These are phyloP conservation scores for Chouioia cunea DNA, from an alignment of 2,888 invertebrate genomes.

Conservation along the genomic window DNA sequence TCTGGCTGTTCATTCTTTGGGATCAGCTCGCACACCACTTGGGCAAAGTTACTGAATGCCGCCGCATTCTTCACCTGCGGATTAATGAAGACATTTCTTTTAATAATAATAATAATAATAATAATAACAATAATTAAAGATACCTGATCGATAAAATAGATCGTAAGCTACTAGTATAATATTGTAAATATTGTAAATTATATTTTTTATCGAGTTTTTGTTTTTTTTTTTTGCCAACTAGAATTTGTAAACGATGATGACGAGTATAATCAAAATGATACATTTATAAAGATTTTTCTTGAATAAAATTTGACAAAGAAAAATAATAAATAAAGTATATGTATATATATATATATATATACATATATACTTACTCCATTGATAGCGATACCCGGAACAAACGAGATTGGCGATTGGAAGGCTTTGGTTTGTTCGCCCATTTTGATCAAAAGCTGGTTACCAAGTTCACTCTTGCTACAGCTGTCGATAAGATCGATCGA, in stretches of 20 bases:
- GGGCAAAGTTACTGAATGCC: constrained; percentile 28
- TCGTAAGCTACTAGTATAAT: constrained; percentile 14
- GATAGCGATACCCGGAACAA: constrained; percentile 68
- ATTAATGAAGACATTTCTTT: not conserved
- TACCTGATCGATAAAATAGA: not conserved
- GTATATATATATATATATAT: constrained; percentile 2
- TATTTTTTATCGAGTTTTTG: constrained; percentile 26
- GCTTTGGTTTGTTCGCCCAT: constrained; percentile 65
- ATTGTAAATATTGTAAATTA: constrained; percentile 46
- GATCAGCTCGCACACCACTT: constrained; percentile 23
- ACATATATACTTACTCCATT: constrained; percentile 62
- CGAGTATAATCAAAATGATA: constrained; percentile 9
- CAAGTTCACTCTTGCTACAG: constrained; percentile 59
- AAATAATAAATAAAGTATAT: constrained; percentile 25
- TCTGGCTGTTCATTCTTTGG: not conserved
- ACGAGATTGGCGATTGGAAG: constrained; percentile 59
- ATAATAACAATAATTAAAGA: too few relatives aligned
- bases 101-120: too few relatives aligned
- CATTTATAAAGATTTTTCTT: constrained; percentile 24
- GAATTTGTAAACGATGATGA: not conserved
- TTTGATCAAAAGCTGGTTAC: constrained; percentile 62
- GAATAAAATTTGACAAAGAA: constrained; percentile 35
- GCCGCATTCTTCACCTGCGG: constrained; percentile 22
- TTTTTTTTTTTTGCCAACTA: not conserved
- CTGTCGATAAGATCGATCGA: constrained; percentile 51